Evolutionary conservation across 2,797 vertebrate species (phyloP), one percentile per base, ranked within the genome.

Genomic region (Alauda arvensis): DNA sequence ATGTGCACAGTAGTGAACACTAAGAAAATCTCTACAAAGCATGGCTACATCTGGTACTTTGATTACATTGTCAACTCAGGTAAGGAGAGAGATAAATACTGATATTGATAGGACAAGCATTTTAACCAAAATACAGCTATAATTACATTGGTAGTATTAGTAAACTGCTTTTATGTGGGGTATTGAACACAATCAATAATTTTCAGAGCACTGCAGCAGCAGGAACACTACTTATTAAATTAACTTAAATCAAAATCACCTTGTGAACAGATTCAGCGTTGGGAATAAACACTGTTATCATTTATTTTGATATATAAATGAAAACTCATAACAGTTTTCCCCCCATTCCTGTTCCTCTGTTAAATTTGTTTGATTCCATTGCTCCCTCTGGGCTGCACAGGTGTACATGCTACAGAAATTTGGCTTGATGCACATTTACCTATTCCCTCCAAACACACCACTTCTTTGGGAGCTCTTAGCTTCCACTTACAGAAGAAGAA

Each of bases 391-490:
- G 42, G 42, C 45, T 76, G 24, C 62, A 57, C 76, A 92, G 53
- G 57, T 88, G 76, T 61, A 86, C 19, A 18, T 40, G 29, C 65
- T 81, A 70, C 59, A 90, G 60, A 85, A 87, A 74, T 68, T 70
- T 84, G 43, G 11, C 65, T 83, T 49, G 42, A 83, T 33, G 72
- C 34, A 83, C 39, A 2, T 83, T 69, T 71, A 86, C 42, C 43
- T 71, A 49, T 66, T 85, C 46, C 31, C 71, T 62, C 40, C 31
- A 69, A 91, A 82, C 56, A 55, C 28, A n/a, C 65, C 77, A 69
- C 16, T 75, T 90, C 66, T 90, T 24, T 71, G 84, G 84, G 91
- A 88, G 53, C 66, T 91, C 63, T 88, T 65, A 63, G 34, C 80
- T 74, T 72, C 68, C 90, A 84, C 89, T 91, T 86, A 68, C 3